Base-by-base conservation (phyloP, 2,888 invertebrate genomes). In the Drosophila kuntzei region DNA sequence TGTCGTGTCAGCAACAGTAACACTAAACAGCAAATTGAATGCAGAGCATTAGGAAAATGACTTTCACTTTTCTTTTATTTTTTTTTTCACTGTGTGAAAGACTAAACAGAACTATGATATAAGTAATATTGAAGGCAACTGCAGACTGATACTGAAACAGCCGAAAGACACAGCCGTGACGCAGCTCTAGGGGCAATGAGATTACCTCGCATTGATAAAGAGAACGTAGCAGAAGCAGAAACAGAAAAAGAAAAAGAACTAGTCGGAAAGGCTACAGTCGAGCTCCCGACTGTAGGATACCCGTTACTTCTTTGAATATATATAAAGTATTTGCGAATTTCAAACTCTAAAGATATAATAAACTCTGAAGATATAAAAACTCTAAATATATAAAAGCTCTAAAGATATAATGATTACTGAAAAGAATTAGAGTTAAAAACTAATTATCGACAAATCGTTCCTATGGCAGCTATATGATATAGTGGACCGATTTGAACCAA, bases 21-120 rank as follows among this genome's bases (percentile, higher is more conserved):
- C 44, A n/a, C 46, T 50, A 59, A 66, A 39, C 70, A 36, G 32
- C 41, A 39, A 53, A 60, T 69, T 53, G 68, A 64, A 84, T 73
- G 65, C 71, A 62, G 46, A 76, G 47, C 64, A 68, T 65, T 72
- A 87, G 72, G 59, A 65, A 64, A 72, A 86, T 88, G 83, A 82
- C 87, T 88, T 82, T 88, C 71, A 73, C 76, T 86, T 82, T 27
- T 46, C 9, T 5, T 25, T 11, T 16, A 14, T 51, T 51, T 25
- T 32, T 49, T 59, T 58, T 32, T 54, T 16, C 14, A 44, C 41
- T 46, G 12, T 36, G 9, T 36, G 60, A 32, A 44, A 49, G 37
- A 49, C 25, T 25, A 43, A 43, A 47, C 27, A 68, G 74, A 78
- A 67, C 46, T 64, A 12, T 22, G n/a, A 50, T 44, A 79, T 51